Evolutionary conservation across 2,797 vertebrate genomes (phyloP), one percentile per base, ranked within the genome.

Genomic region (Amphiprion clarkii): DNA sequence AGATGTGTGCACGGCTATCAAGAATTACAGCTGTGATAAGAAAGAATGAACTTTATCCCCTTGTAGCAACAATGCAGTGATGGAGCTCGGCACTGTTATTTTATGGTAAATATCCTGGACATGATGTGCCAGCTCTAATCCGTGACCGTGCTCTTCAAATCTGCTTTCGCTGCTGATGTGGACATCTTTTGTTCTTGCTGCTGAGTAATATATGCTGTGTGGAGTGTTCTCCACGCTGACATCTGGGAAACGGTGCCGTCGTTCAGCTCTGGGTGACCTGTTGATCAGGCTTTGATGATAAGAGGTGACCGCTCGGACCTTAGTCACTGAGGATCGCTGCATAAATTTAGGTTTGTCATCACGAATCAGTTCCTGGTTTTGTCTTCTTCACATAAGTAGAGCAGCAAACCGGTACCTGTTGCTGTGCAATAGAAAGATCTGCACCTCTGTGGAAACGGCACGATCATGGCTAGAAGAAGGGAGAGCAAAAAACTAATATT

Each of bases 1-100:
- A 93, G 90, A 92, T 89, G 90, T 85, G 86, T 75, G 82, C 57
- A 72, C 53, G 13, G 82, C 80, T 83, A 79, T 81, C 82, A 62
- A 79, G 88, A 87, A 82, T 89, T 85, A 78, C 83, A 71, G 83
- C 85, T 54, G 25, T 59, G 76, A 90, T 88, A 88, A 84, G 82
- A 82, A 87, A 79, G 61, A 87, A 55, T 77, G 70, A 82, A 84
- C 82, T 87, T 86, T 80, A 85, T 90, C 87, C 82, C 79, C 81
- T 71, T 74, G 76, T 74, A 65, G 69, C 68, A 76, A 77, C 86
- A 79, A 80, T 69, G 42, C 81, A 63, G 70, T 16, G 77, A 67
- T 71, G 66, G 44, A 46, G 65, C 49, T 8, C 67, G 40, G 62
- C 39, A 3, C 72, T 62, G 75, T 73, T 85, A 71, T 87, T 79